These are phyloP conservation scores for Dione vanillae DNA, from an alignment of 2,888 invertebrate species.

Conservation along the genomic window DNA sequence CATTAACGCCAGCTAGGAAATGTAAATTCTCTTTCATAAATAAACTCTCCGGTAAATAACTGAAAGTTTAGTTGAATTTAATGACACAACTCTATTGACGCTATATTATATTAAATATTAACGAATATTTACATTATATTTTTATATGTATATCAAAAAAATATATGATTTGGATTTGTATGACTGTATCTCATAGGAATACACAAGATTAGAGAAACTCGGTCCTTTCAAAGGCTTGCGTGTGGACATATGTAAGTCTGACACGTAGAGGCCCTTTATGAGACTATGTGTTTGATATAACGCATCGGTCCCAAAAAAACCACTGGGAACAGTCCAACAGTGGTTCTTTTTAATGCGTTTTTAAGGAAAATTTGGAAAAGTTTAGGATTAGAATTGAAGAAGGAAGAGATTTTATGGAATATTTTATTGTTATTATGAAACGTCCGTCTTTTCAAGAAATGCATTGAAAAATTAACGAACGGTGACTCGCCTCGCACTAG, in stretches of 20 bases:
- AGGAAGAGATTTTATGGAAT: not conserved
- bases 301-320: conserved; percentile 3
- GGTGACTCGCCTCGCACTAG: not conserved
- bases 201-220: not conserved
- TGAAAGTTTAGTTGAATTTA: conserved; percentile 20
- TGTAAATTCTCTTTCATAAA: conserved; percentile 20
- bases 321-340: not conserved
- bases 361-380: not conserved
- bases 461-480: not conserved
- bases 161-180: not conserved
- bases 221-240: not conserved
- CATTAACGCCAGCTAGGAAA: conserved; percentile 28
- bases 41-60: conserved; percentile 16
- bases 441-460: not conserved
- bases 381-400: not conserved
- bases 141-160: not conserved
- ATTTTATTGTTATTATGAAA: not conserved
- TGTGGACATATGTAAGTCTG: not conserved
- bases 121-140: not conserved
- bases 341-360: not conserved
- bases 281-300: conserved; percentile 1
- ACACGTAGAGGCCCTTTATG: not conserved
- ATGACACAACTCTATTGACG: not conserved
- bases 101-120: not conserved
- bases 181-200: conserved; percentile 4